Conservation (phyloP, 2,888 invertebrate species). For the Eutolmus rufibarbis region DNA sequence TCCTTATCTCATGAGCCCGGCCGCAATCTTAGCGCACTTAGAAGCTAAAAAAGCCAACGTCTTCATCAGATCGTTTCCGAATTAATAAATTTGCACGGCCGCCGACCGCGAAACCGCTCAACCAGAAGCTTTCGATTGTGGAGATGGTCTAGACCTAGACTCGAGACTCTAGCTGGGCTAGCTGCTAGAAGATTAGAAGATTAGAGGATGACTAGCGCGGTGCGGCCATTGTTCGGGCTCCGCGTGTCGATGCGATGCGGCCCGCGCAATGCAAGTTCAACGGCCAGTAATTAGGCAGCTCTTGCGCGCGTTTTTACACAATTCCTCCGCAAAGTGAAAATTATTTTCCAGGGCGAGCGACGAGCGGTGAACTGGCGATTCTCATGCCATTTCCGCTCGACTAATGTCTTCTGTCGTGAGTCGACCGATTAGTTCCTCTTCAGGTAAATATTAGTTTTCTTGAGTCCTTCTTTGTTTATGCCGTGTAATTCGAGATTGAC, state of each 20-base stretch:
- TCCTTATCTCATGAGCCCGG: background rate
- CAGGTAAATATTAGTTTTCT: slow-evolving; percentile 26
- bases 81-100: background rate
- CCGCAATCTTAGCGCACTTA: background rate
- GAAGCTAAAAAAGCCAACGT: background rate
- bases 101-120: background rate
- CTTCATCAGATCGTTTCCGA: background rate
- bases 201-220: background rate
- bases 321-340: background rate
- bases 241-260: background rate
- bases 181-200: background rate
- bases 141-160: background rate
- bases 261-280: slow-evolving; percentile 5
- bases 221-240: background rate
- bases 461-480: background rate
- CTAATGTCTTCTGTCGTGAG: slow-evolving; percentile 14
- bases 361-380: background rate
- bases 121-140: background rate
- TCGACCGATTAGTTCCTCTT: slow-evolving; percentile 26
- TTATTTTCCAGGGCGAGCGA: background rate
- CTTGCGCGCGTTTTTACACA: background rate
- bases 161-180: background rate
- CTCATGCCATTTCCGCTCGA: slow-evolving; percentile 12
- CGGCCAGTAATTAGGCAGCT: background rate
- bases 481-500: slow-evolving; percentile 4